Percentiles rank a stretch among this genome's conserved stretches.
Conservation (phyloP, 2,113 vertebrate species). For the Pogona vitticeps region DNA sequence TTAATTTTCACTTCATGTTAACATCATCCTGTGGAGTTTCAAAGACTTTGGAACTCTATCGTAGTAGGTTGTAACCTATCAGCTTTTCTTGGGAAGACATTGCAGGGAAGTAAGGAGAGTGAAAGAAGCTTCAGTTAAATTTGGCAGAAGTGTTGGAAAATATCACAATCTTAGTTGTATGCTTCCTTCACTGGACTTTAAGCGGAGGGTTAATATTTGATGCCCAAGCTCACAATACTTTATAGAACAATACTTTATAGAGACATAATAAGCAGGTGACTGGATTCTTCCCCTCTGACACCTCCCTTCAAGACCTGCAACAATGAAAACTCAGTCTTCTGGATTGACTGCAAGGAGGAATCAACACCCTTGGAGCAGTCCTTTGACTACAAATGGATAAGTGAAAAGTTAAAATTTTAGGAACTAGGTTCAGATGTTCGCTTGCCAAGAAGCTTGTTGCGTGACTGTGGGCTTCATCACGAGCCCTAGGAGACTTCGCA, state of each 20-base stretch:
- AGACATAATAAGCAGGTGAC: background rate
- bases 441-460: background rate
- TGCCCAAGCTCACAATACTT: no score
- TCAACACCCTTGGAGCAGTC: background rate
- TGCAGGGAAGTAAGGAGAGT: background rate
- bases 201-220: no score
- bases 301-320: background rate
- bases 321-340: background rate
- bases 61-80: constrained; percentile 2
- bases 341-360: background rate
- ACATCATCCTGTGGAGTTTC: constrained; percentile 15
- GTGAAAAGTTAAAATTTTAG: background rate
- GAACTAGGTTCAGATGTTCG: background rate
- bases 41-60: background rate
- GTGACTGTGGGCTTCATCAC: background rate
- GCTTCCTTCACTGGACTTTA: background rate
- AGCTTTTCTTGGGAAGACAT: constrained; percentile 10
- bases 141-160: background rate
- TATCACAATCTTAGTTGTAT: background rate
- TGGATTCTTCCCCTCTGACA: background rate
- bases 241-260: no score
- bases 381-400: background rate
- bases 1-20: background rate
- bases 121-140: background rate
- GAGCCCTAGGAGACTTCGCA: background rate